Evolutionary conservation across 2,797 vertebrate genomes (phyloP), one percentile per base, ranked within the genome.

Genomic region (Ibycter americanus): DNA sequence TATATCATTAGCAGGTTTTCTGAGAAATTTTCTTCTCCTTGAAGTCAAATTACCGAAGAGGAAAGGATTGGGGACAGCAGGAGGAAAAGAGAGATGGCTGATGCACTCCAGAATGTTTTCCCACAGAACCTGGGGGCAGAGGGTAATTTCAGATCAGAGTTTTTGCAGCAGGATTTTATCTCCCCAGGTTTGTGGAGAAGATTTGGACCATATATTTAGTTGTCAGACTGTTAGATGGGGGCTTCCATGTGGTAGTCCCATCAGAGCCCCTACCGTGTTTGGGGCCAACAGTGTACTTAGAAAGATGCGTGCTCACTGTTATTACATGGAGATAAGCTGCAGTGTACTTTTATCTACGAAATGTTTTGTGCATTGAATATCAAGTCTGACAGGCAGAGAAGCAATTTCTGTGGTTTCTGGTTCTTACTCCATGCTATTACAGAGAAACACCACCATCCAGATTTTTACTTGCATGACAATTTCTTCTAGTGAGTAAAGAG

Each of bases 281-380:
- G 56, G 31, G 59, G 56, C 63, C 63, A 68, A 31, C 44, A 8
- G 40, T 44, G 68, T 74, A 42, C 61, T 95, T 93, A 91, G 81
- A 89, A 91, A 93, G 86, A 78, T 18, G 3, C 0, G 0, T 87
- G 40, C 71, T 92, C 56, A 40, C 86, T 61, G 44, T 80, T 96
- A 83, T 65, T 96, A 61, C 40, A 55, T 65, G 40, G 83, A 95
- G 90, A 96, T 96, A 96, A 94, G 46, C 44, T 61, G 47, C 63
- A 44, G 81, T 80, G 36, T 92, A 54, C 95, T 93, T 96, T 96
- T 95, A 90, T 92, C 93, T 94, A 16, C 4, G 20, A 66, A 93
- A 83, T 73, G 52, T 80, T 96, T 93, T 92, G 86, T 95, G 95
- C 71, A 58, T 80, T 77, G 86, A 95, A 84, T 96, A 95, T 85